Percentiles rank a stretch among this genome's conserved stretches.
These are phyloP conservation scores for Gephyroberyx darwinii DNA, from an alignment of 2,797 vertebrate species.

Conservation along the genomic window DNA sequence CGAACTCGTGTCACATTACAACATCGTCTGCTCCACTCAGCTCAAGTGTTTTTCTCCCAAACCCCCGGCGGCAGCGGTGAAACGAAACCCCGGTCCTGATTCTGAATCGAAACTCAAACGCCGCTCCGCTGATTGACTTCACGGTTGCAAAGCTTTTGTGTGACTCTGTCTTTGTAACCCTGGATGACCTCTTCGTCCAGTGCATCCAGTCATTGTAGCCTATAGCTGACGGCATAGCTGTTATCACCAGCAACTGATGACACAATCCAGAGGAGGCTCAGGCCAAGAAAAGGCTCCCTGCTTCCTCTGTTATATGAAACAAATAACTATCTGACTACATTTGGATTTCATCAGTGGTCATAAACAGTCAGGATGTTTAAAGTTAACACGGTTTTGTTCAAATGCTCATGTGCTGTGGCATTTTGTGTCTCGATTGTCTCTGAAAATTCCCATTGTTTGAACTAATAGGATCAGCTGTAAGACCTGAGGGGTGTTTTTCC, in stretches of 20 bases:
- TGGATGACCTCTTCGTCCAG: slow-evolving; percentile 45
- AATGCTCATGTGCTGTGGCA: slow-evolving; percentile 7
- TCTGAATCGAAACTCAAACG: neutral
- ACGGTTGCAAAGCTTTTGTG: slow-evolving; percentile 39
- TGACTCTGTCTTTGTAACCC: slow-evolving; percentile 38
- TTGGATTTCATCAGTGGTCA: neutral
- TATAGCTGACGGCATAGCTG: slow-evolving; percentile 54
- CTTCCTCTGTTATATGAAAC: slow-evolving; percentile 30
- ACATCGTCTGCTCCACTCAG: neutral
- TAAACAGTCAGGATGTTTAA: neutral
- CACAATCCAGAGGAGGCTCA: slow-evolving; percentile 21
- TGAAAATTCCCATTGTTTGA: slow-evolving; percentile 45
- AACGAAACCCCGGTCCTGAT: neutral
- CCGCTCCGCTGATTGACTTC: neutral
- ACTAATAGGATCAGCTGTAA: slow-evolving; percentile 57
- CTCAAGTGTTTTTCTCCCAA: neutral
- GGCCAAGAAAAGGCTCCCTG: slow-evolving; percentile 10
- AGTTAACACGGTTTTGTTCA: neutral
- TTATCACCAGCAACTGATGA: slow-evolving; percentile 56
- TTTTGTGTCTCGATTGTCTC: slow-evolving; percentile 20
- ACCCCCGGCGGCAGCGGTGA: neutral
- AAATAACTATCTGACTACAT: neutral
- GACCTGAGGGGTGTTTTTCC: slow-evolving; percentile 31
- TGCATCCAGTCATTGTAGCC: slow-evolving; percentile 13
- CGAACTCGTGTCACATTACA: neutral